Percentiles rank a stretch among this genome's conserved stretches.
Conservation (phyloP, 2,888 invertebrate species). For the Prosapia bicincta region DNA sequence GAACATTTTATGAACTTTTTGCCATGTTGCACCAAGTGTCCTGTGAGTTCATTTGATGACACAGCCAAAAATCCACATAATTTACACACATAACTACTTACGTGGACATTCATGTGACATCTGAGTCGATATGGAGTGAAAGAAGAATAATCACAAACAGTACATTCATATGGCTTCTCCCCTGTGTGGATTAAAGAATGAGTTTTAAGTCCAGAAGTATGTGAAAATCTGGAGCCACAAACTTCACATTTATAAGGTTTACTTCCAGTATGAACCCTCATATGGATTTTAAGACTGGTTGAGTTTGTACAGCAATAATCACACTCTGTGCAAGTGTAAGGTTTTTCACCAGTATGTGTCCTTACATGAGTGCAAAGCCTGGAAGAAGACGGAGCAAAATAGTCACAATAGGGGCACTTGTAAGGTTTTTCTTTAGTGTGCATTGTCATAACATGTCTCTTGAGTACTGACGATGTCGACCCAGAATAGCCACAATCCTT, state of each 20-base stretch:
- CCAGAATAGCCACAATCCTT: not conserved
- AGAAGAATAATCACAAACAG: not conserved
- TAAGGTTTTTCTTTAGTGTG: not conserved
- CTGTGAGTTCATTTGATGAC: not conserved
- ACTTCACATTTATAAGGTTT: not conserved
- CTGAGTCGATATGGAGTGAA: not conserved
- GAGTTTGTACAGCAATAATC: not conserved
- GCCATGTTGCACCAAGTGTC: not conserved
- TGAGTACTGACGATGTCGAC: not conserved
- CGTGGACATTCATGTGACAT: not conserved
- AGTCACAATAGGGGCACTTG: not conserved
- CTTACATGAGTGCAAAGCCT: not conserved
- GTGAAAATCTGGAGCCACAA: not conserved
- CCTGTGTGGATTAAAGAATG: not conserved
- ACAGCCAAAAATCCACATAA: not conserved
- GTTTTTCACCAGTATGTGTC: not conserved
- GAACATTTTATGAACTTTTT: slow-evolving; percentile 3
- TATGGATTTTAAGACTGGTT: not conserved
- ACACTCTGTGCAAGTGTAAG: not conserved
- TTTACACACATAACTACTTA: not conserved
- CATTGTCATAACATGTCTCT: not conserved
- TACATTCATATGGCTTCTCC: slow-evolving; percentile 4
- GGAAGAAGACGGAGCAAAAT: not conserved
- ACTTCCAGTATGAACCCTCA: not conserved
- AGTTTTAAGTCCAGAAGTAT: not conserved